Conservation (phyloP, 2,113 vertebrate species). For the Solea senegalensis region DNA sequence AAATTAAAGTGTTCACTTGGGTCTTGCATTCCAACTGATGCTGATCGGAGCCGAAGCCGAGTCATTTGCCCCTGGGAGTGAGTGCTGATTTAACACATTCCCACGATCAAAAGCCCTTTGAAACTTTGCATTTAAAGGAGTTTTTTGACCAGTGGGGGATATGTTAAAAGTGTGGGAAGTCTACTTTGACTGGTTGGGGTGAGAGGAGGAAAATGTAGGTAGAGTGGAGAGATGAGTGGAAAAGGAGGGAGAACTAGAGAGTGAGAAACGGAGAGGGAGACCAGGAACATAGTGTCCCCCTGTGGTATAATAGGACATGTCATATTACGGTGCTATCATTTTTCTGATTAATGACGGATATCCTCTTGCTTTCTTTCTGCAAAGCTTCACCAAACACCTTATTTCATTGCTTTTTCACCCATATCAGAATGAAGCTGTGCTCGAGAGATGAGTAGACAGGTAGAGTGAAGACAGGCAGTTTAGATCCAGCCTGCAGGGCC, state of each 20-base stretch:
- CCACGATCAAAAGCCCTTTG: too few relatives aligned
- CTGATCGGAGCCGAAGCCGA: too few relatives aligned
- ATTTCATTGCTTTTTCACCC: conserved; percentile 41
- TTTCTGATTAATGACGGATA: conserved; percentile 41
- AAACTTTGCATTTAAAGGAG: too few relatives aligned
- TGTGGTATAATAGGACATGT: not conserved
- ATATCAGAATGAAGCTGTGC: conserved; percentile 27
- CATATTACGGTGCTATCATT: conserved; percentile 9
- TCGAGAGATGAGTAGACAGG: conserved; percentile 35
- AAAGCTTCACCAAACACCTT: conserved; percentile 34
- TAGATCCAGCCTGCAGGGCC: conserved; percentile 55
- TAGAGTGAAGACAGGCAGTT: conserved; percentile 49
- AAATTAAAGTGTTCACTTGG: too few relatives aligned
- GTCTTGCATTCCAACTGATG: too few relatives aligned
- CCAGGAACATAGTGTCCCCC: not conserved
- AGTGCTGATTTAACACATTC: too few relatives aligned
- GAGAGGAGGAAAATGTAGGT: too few relatives aligned
- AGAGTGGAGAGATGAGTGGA: too few relatives aligned
- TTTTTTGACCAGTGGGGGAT: too few relatives aligned
- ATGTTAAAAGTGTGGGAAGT: too few relatives aligned
- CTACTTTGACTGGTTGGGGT: too few relatives aligned
- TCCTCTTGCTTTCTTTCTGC: conserved; percentile 2
- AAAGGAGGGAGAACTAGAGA: not conserved
- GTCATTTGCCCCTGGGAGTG: too few relatives aligned
- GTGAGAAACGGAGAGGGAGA: not conserved